Evolutionary conservation across 2,888 invertebrate genomes (phyloP), one percentile per base, ranked within the genome.

Genomic region (Thyatira batis): DNA sequence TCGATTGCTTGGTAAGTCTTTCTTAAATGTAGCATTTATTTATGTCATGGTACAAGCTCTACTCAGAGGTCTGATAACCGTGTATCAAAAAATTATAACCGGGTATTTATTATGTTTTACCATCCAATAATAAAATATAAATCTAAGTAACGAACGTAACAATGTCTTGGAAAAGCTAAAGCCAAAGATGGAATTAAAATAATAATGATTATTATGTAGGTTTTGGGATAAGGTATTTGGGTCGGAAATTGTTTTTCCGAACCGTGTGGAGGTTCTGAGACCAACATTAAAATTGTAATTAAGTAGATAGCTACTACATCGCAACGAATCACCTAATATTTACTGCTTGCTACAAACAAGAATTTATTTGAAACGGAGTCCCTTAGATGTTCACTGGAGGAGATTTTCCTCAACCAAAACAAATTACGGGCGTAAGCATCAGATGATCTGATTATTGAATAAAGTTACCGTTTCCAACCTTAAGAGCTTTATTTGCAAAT

Each of bases 401-500:
- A 57, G 53, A 65, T 65, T 67, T 71, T 63, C 63, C 59, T 63
- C 57, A 60, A 55, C 58, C 45, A 50, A 60, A 68, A 73, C 59
- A 68, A 65, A 73, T 73, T 69, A 60, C 55, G 54, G 44, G 50
- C 50, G 60, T 63, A 68, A 71, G 67, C 63, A 73, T 69, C 63
- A 55, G 67, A 71, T 67, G 57, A 71, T 72, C 67, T 66, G 63
- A 70, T 71, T 67, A 71, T 70, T 69, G 67, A 75, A 76, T 65
- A 68, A 73, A 76, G 65, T 70, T 65, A 69, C 57, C 51, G 58
- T 60, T 57, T 44, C 44, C 56, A 60, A 60, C 60, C 60, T 67
- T 69, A 68, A 67, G 57, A 62, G 62, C 60, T 67, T 71, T 71
- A 68, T 76, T 78, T 74, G 70, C 61, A 66, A 70, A 69, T 71